phyloP scores from a whole-genome alignment of 2,888 invertebrate genomes.

The Dexiosoma caninum region DNA sequence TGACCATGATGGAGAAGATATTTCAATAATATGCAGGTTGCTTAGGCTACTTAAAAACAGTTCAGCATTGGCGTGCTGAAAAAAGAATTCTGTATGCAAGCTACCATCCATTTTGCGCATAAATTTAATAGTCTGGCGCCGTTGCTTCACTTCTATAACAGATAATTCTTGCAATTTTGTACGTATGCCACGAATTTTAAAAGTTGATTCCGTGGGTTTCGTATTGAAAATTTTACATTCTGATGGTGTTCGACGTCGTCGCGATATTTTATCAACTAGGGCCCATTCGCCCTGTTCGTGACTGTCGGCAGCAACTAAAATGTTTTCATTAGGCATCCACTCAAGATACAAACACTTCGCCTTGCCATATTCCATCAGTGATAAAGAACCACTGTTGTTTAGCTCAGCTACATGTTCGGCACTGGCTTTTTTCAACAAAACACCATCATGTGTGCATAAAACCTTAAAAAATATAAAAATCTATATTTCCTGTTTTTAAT shows the following conservation, averaged over 20 bases:
- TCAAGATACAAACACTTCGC: slow-evolving; percentile 83
- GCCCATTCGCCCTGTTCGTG: slow-evolving; percentile 91
- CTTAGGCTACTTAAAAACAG: slow-evolving; percentile 78
- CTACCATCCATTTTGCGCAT: slow-evolving; percentile 82
- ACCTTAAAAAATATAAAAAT: slow-evolving; percentile 78
- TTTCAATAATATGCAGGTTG: slow-evolving; percentile 73
- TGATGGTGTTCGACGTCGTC: slow-evolving; percentile 75
- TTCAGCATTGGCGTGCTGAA: slow-evolving; percentile 92
- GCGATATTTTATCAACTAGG: slow-evolving; percentile 84
- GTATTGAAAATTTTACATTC: slow-evolving; percentile 76
- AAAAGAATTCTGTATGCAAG: slow-evolving; percentile 85
- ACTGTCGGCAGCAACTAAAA: slow-evolving; percentile 85
- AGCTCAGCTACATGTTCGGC: slow-evolving; percentile 82
- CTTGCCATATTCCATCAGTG: slow-evolving; percentile 75
- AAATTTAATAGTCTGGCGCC: slow-evolving; percentile 81
- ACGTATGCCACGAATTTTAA: slow-evolving; percentile 79
- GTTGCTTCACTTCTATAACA: slow-evolving; percentile 81
- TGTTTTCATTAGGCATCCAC: slow-evolving; percentile 87
- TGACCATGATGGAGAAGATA: slow-evolving; percentile 80
- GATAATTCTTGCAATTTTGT: slow-evolving; percentile 82
- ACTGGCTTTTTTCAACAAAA: slow-evolving; percentile 83
- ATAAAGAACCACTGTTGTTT: slow-evolving; percentile 79
- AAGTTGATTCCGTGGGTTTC: slow-evolving; percentile 68
- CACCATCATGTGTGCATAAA: slow-evolving; percentile 88
- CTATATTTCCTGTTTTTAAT: background rate